Base-by-base conservation (phyloP, 2,888 invertebrate species). In the Neoitamus cyanurus region DNA sequence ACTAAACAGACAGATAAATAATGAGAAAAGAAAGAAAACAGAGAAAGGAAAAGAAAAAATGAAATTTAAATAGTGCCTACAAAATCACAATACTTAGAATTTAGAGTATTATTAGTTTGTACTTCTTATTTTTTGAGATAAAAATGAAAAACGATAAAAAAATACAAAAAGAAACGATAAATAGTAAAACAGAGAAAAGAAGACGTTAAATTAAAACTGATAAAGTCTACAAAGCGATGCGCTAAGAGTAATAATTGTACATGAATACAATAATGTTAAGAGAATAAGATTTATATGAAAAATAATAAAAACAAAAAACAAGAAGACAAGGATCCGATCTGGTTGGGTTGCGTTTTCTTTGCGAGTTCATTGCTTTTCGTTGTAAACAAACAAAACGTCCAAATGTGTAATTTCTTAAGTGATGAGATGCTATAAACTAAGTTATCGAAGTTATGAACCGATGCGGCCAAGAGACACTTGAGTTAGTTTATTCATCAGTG, bases 81-180 rank as follows among this genome's bases (percentile, higher is more conserved):
- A 92, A 90, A 89, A 89, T 90, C 90, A 91, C 91, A 91, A 92
- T 91, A 91, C 89, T 58, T 92, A 92, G 91, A 91, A 90, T 91
- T 86, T 85, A 86, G 86, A 91, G 91, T 88, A 90, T 88, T 87
- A 88, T 88, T 88, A 88, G 88, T 86, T 86, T 86, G 85, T 85
- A 86, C 83, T 85, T 85, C 82, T 86, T 83, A 84, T 84, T 85
- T 86, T 85, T 85, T 83, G 72, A 84, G 78, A 83, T 85, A 83
- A 84, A 46, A 42, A 70, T 30, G 77, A 83, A 77, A 85, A 85
- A 77, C 68, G 36, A 68, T 42, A 77, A 72, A 84, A 84, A 83
- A 84, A 77, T 77, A 84, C 42, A 70, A 36, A 73, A 83, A 73
- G 31, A 84, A 69, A 78, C 68, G 46, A 36, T 58, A 9, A 58